Evolutionary conservation across 2,113 vertebrate genomes (phyloP).

Genomic region (Cisticola juncidis): DNA sequence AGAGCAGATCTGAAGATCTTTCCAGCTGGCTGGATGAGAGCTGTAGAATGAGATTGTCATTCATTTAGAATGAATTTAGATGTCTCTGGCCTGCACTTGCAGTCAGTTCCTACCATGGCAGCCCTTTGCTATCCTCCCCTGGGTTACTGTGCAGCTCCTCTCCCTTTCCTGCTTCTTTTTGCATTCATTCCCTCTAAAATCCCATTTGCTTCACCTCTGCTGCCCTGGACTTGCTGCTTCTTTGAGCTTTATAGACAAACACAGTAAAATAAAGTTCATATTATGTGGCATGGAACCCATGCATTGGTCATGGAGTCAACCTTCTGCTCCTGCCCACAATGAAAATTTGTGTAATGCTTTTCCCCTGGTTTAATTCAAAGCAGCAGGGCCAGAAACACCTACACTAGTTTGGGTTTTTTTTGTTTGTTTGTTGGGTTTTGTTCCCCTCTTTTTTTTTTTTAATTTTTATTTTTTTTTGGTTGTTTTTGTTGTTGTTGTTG

Average conservation of each 20-base stretch:
- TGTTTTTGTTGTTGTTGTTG: no score
- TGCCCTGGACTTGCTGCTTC: fast-evolving
- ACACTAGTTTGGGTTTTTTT: background rate
- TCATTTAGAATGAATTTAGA: no score
- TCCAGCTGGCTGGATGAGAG: background rate
- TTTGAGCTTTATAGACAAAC: background rate
- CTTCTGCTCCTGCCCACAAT: background rate
- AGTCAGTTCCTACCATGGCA: fast-evolving
- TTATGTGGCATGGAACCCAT: fast-evolving
- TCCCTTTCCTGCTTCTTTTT: background rate
- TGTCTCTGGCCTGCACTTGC: background rate
- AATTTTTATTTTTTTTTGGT: no score
- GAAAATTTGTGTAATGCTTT: background rate
- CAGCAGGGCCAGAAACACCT: background rate
- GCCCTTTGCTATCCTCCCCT: fast-evolving
- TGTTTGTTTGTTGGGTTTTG: background rate
- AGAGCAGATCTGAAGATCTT: background rate
- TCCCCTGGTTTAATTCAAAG: background rate
- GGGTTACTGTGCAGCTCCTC: background rate
- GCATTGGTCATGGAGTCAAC: background rate
- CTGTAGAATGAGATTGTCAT: background rate
- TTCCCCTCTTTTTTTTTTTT: background rate
- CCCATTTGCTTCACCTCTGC: background rate
- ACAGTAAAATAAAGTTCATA: background rate
- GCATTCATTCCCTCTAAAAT: background rate